A percentile compares a stretch with the other conserved stretches of the same genome.
Conservation (phyloP, 2,797 vertebrate genomes). For the Enteromius trimaculatus region DNA sequence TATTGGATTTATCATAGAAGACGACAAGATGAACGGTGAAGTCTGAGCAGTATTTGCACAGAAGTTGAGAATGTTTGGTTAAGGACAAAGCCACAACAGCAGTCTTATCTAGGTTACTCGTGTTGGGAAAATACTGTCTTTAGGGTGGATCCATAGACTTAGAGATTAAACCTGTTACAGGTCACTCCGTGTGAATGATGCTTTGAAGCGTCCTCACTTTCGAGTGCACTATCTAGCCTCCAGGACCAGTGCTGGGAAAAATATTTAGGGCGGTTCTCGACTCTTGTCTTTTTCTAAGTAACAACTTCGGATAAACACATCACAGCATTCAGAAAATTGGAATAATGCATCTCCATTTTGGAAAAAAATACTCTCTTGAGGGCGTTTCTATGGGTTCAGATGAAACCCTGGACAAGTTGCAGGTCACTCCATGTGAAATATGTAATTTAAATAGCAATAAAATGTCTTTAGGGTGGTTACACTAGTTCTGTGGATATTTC, state of each 20-base stretch:
- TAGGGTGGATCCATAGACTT: neutral
- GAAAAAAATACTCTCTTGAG: neutral
- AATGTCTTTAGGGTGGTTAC: neutral
- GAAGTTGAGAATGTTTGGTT: neutral
- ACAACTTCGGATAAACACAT: neutral
- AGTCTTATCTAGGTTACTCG: neutral
- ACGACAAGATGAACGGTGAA: neutral
- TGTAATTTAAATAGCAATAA: neutral
- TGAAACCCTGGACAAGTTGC: neutral
- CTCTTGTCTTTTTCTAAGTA: neutral
- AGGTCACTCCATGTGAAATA: neutral
- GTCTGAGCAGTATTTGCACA: neutral
- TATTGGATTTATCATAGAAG: neutral
- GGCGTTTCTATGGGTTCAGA: neutral
- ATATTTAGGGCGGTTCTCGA: too few species aligned
- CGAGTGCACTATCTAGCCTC: neutral
- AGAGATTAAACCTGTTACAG: neutral
- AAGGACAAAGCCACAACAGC: neutral
- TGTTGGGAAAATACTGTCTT: neutral
- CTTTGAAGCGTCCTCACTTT: neutral
- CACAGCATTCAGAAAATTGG: neutral
- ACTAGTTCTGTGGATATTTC: neutral
- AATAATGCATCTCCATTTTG: neutral
- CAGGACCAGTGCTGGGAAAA: neutral
- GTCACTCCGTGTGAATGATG: neutral